These are phyloP conservation scores for Salminus brasiliensis DNA, from an alignment of 2,113 vertebrate species.

Conservation along the genomic window DNA sequence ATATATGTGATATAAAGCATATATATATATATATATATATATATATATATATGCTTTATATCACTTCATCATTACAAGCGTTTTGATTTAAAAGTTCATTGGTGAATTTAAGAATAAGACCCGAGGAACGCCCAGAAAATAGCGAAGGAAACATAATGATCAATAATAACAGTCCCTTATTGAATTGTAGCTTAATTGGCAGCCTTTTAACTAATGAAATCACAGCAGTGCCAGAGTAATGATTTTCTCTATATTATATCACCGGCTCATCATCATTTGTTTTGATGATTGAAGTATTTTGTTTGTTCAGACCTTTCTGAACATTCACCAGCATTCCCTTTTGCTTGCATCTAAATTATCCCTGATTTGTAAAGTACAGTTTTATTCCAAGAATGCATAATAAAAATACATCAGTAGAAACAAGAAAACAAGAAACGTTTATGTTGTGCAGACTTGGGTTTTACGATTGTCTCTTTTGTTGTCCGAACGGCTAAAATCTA, in stretches of 20 bases:
- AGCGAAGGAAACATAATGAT: conserved; percentile 67
- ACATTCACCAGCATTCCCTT: background rate
- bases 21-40: too few species aligned
- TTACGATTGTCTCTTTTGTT: background rate
- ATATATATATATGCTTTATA: too few species aligned
- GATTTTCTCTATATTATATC: conserved; percentile 59
- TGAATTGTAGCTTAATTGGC: conserved; percentile 64
- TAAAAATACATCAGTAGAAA: background rate
- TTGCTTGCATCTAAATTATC: background rate
- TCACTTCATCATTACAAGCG: too few species aligned
- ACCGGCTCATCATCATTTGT: conserved; percentile 47
- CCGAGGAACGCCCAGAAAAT: conserved; percentile 30
- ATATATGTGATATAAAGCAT: too few species aligned
- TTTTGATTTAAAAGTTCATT: too few species aligned
- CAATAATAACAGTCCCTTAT: conserved; percentile 70
- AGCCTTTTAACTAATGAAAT: conserved; percentile 76
- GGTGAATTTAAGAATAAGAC: conserved; percentile 11
- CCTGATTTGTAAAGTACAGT: background rate
- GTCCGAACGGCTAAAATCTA: background rate
- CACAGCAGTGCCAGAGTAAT: conserved; percentile 55
- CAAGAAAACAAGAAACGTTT: background rate
- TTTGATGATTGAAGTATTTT: conserved; percentile 27
- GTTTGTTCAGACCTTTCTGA: conserved; percentile 22
- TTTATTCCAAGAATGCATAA: background rate
- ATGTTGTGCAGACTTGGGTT: background rate